phyloP scores from a whole-genome alignment of 2,113 vertebrate genomes.

The Barbus barbus region DNA sequence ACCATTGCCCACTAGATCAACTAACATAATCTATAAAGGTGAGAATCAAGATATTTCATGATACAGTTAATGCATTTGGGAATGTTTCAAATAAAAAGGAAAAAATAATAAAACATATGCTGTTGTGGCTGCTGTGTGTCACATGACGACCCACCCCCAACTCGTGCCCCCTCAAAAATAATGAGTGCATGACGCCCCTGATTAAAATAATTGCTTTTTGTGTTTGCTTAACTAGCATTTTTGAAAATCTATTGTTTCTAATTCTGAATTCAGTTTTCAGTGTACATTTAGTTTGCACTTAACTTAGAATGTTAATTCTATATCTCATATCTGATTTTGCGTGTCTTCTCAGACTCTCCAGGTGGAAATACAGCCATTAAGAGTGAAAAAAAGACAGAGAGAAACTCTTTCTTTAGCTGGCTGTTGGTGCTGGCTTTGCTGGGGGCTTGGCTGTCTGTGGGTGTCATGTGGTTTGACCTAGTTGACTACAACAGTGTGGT shows the following conservation, averaged over 20 bases:
- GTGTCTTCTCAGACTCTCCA: slow-evolving; percentile 66
- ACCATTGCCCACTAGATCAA: too few relatives aligned
- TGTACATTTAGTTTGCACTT: background rate
- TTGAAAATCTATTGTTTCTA: background rate
- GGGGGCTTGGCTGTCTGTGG: slow-evolving; percentile 94
- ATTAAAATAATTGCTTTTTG: too few relatives aligned
- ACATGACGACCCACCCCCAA: too few relatives aligned
- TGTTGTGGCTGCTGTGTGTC: too few relatives aligned
- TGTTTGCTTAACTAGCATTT: background rate
- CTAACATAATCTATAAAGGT: too few relatives aligned
- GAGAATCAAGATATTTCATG: too few relatives aligned
- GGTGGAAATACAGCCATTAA: slow-evolving; percentile 73
- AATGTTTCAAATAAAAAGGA: too few relatives aligned
- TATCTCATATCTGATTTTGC: background rate
- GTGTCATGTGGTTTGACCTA: slow-evolving; percentile 95
- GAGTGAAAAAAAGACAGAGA: slow-evolving; percentile 81
- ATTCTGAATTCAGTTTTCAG: background rate
- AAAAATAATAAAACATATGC: too few relatives aligned
- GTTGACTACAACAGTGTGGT: slow-evolving; percentile 93
- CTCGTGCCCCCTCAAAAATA: too few relatives aligned
- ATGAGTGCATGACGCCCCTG: too few relatives aligned
- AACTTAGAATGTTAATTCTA: background rate
- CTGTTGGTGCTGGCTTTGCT: slow-evolving; percentile 92
- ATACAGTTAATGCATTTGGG: too few relatives aligned
- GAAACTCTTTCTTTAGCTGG: slow-evolving; percentile 90